Conservation (phyloP, 2,888 invertebrate species). For the Lithophane semibrunnea region DNA sequence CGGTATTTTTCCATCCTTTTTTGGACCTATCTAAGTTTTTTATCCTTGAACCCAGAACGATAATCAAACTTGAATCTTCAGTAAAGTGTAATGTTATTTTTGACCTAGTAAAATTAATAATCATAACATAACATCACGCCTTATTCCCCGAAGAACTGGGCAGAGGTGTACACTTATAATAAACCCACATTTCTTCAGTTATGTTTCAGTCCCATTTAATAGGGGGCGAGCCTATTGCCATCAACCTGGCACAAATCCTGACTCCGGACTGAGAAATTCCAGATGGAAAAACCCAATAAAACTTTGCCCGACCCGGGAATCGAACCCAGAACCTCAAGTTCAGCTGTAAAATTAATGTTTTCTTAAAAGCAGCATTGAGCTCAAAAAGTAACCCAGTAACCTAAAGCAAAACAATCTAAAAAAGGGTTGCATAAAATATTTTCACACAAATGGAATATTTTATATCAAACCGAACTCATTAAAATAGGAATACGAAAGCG, state of each 20-base stretch:
- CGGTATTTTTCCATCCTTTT: neutral
- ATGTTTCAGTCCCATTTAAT: too few relatives aligned
- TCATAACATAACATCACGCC: too few relatives aligned
- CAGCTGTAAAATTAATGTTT: too few relatives aligned
- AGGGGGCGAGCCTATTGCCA: too few relatives aligned
- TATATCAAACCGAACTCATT: constrained; percentile 55
- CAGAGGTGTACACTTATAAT: too few relatives aligned
- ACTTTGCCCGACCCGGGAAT: too few relatives aligned
- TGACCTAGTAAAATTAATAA: neutral
- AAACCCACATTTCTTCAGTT: too few relatives aligned
- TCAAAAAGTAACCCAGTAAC: neutral
- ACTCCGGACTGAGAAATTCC: too few relatives aligned
- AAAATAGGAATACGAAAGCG: constrained; percentile 48
- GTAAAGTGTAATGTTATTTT: neutral
- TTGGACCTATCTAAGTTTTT: neutral
- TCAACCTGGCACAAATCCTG: too few relatives aligned
- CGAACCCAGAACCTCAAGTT: too few relatives aligned
- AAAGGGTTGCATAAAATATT: constrained; percentile 42
- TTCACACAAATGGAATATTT: constrained; percentile 50
- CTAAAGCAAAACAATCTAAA: constrained; percentile 5
- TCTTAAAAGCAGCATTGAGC: neutral
- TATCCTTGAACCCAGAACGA: neutral
- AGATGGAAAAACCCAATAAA: too few relatives aligned
- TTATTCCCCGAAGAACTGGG: too few relatives aligned
- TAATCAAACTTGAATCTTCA: neutral